Evolutionary conservation across 2,888 invertebrate species (phyloP), one percentile per base, ranked within the genome.

Genomic region (Orthosia gothica): DNA sequence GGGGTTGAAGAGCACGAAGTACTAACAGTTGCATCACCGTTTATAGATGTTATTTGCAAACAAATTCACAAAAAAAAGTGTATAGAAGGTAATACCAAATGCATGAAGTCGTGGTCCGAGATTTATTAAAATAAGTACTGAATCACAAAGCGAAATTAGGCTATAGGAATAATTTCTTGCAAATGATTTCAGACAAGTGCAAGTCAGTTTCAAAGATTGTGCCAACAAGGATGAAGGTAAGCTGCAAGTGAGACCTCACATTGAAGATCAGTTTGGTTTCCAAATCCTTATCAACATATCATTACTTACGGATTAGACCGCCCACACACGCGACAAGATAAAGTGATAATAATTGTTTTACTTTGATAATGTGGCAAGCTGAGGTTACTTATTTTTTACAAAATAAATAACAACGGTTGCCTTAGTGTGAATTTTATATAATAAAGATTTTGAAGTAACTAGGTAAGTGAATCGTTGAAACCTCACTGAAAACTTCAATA

Each of bases 311-410:
- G 92, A 91, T 93, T 91, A 93, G 75, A 83, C 78, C 74, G 91
- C 87, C 92, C 93, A 92, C 93, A 93, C 93, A 89, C 91, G 84
- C 79, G 82, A 72, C 68, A 61, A 82, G 93, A 93, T 93, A 93
- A 91, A 82, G 69, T 67, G 61, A 76, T 79, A 76, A 76, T 80
- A 79, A 67, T 79, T 80, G 57, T 83, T 76, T 76, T 72, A 76
- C 82, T 76, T 71, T 76, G 77, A 74, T 87, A 79, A 72, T 74
- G 58, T 52, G 49, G 45, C 32, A 74, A 63, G 40, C 52, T 55
- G 40, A 52, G 23, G 49, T 47, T 54, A 23, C 11, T 54, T 18
- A 18, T 15, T 62, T 62, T 73, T 54, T 12, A 61, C 9, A 57
- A 32, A 20, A 11, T 52, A n/a, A 45, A 67, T 50, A 66, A 58